Base-by-base conservation (phyloP, 1,140 invertebrate species). In the Phymastichus coffea region DNA sequence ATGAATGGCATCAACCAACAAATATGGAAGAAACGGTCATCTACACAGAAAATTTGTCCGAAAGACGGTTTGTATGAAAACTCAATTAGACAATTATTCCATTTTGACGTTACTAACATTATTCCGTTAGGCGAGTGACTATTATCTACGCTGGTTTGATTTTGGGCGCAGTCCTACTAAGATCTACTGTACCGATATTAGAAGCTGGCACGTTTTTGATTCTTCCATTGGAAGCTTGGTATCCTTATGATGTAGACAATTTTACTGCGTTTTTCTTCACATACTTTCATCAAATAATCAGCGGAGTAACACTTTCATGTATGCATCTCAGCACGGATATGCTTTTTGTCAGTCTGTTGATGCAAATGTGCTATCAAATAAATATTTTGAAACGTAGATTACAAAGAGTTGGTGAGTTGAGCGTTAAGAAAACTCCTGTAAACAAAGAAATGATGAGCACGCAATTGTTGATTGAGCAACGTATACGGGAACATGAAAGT, bases 171-270 rank as follows among this genome's bases (percentile, higher is more conserved):
- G 7, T 52, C 1, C 0, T 15, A 15, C 17, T 52, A 25, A 54
- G 19, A 54, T n/a, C 52, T 10, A 30, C 28, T 17, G 35, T 10
- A 1, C 48, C 48, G 4, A 58, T 58, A 8, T 3, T 58, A 9
- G 38, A 51, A 26, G 33, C 38, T 9, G 15, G 17, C 43, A 44
- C 7, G 9, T 30, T 43, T 22, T n/a, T 23, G 20, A 37, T 44
- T 44, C 52, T 58, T 20, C 57, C 57, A 14, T 14, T 58, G 6
- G 28, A 49, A 15, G 26, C 10, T 2, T 58, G 38, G 26, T 52
- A 52, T 44, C 47, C 57, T 14, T 52, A 52, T 15, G 25, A 30
- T 12, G 6, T 35, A 0, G 14, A 44, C 6, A 52, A 52, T 37
- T 8, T 26, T 8, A 15, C 37, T 8, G 6, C 12, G 25, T 58